Evolutionary conservation across 2,113 vertebrate species (phyloP).

Genomic region (Tetrax tetrax): DNA sequence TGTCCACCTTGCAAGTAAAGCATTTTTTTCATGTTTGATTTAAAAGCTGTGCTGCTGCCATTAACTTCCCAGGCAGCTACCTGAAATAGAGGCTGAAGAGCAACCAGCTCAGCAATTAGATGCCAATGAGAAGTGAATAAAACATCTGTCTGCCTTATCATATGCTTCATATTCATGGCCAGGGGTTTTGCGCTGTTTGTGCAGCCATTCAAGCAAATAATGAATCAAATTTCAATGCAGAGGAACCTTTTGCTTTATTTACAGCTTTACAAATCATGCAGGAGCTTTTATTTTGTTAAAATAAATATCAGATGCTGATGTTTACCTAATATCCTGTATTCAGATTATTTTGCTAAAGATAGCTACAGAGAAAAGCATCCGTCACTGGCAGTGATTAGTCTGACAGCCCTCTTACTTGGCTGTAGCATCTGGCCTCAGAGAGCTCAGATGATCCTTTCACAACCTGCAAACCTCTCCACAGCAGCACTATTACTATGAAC

Average conservation of each 20-base stretch:
- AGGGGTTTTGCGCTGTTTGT: neutral
- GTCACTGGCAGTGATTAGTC: neutral
- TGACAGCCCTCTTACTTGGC: neutral
- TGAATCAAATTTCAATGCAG: neutral
- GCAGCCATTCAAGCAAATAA: neutral
- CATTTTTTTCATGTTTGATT: neutral
- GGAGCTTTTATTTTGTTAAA: neutral
- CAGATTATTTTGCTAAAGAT: neutral
- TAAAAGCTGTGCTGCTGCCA: neutral
- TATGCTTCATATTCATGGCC: neutral
- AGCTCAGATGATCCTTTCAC: neutral
- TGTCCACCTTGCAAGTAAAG: neutral
- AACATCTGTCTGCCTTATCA: neutral
- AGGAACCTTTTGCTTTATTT: conserved; percentile 27
- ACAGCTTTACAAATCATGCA: neutral
- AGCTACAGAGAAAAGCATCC: neutral
- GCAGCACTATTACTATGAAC: no score
- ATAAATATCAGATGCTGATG: neutral
- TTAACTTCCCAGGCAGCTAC: neutral
- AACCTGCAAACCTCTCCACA: neutral
- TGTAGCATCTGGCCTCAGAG: neutral
- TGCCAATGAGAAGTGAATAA: neutral
- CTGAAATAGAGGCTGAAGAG: neutral
- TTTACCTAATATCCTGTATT: conserved; percentile 12
- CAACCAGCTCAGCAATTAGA: neutral